Base-by-base conservation (phyloP, 2,113 vertebrate genomes). In the Aix galericulata region DNA sequence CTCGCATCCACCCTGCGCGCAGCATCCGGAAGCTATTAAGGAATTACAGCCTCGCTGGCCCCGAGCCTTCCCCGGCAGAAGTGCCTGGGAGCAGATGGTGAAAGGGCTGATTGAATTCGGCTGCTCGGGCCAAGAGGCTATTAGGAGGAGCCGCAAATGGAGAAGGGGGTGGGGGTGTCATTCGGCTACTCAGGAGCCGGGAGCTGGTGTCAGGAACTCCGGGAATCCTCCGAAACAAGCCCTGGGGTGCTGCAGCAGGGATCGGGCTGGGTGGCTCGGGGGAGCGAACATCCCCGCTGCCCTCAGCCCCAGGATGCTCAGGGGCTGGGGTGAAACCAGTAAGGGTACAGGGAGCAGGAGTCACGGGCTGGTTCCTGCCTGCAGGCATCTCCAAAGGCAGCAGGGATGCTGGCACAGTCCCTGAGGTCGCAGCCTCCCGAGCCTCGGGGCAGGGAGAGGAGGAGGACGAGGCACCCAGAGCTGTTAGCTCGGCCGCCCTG, bases 21-120 rank as follows among this genome's bases (percentile, higher is more conserved):
- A 92, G 92, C 96, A 95, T 97, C 96, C 97, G 95, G 97, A 98
- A 97, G 96, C 97, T 92, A 97, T 97, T 95, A 97, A 96, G 96
- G 97, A 98, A 97, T 81, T 97, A 93, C 94, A 97, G 97, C 75
- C 96, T 80, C 85, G 42, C 93, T 97, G 96, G 95, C 96, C 97
- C 92, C 6, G 50, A 92, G 96, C 96, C 93, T 86, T 95, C 94
- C 87, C 53, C 11, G 0, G 90, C 95, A 88, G 93, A 96, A 96
- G 52, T 81, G 85, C 94, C 95, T 96, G 94, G 89, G 69, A 82
- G 91, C 95, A 96, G 96, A 97, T 95, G 95, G 91, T 80, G 83
- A 97, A 96, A 96, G 94, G 81, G 36, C 83, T 96, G 96, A 97
- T 97, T 96, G 96, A 97, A 87, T 93, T 96, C 71, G 62, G 77